Conservation (phyloP, 1,140 invertebrate species). For the Rhynchophorus ferrugineus region DNA sequence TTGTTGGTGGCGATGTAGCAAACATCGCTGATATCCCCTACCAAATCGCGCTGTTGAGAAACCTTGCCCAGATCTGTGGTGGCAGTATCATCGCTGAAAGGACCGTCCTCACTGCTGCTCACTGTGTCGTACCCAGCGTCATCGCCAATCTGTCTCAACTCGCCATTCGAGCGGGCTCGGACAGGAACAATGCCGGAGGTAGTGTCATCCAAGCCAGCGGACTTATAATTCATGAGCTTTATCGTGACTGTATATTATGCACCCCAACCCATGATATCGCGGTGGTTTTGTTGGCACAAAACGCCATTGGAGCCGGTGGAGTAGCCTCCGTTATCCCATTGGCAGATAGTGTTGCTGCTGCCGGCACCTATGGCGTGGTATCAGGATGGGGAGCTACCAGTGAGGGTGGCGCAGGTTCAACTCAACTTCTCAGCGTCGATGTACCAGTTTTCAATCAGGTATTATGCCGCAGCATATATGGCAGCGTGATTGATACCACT, state of each 20-base stretch:
- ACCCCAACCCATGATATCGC: constrained; percentile 53
- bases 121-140: no score
- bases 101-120: no score
- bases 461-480: constrained; percentile 9
- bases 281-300: constrained; percentile 29
- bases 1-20: no score
- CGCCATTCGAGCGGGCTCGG: constrained; percentile 42
- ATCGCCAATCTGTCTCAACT: constrained; percentile 6
- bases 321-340: not conserved
- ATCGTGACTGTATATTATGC: constrained; percentile 41
- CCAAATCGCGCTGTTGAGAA: no score
- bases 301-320: not conserved
- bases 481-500: constrained; percentile 35
- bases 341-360: not conserved
- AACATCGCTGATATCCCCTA: no score
- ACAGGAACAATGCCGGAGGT: constrained; percentile 39
- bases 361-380: constrained; percentile 24
- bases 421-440: constrained; percentile 24
- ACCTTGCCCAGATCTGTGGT: no score
- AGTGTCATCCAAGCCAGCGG: constrained; percentile 35
- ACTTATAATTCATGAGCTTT: constrained; percentile 35
- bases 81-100: no score
- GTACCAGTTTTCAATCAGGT: constrained; percentile 12
- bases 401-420: constrained; percentile 18
- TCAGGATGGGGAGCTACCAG: constrained; percentile 37